phyloP scores from a whole-genome alignment of 2,113 vertebrate genomes.

The Barbus barbus region DNA sequence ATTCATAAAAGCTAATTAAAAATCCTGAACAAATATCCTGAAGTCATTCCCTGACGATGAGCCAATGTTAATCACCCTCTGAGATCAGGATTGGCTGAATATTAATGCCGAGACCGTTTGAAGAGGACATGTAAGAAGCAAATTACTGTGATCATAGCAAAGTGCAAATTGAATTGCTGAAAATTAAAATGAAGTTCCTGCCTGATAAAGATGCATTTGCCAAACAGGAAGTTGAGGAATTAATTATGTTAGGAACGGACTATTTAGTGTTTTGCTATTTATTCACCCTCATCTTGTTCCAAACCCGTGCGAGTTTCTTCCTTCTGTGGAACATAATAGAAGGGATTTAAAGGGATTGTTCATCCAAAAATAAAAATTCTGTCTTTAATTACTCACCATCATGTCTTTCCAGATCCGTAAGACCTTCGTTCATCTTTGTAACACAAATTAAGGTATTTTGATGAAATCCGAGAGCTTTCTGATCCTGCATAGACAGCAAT shows the following conservation, averaged over 20 bases:
- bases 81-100: background rate
- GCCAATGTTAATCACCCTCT: conserved; percentile 11
- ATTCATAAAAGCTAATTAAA: conserved; percentile 42
- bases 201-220: background rate
- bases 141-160: conserved; percentile 20
- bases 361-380: too few relatives aligned
- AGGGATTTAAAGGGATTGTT: too few relatives aligned
- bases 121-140: conserved; percentile 29
- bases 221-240: conserved; percentile 10
- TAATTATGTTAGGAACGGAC: background rate
- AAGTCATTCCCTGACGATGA: background rate
- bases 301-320: too few relatives aligned
- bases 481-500: too few relatives aligned
- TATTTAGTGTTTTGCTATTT: too few relatives aligned
- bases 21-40: conserved; percentile 30
- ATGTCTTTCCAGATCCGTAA: too few relatives aligned
- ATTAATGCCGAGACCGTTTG: conserved; percentile 25
- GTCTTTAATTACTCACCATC: too few relatives aligned
- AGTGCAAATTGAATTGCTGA: background rate
- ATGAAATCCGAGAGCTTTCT: too few relatives aligned
- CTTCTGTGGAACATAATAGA: too few relatives aligned
- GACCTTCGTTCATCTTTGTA: too few relatives aligned
- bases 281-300: too few relatives aligned
- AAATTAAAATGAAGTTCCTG: background rate
- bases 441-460: too few relatives aligned